Base-by-base conservation (phyloP, 2,888 invertebrate genomes). In the Tenthredo livida region DNA sequence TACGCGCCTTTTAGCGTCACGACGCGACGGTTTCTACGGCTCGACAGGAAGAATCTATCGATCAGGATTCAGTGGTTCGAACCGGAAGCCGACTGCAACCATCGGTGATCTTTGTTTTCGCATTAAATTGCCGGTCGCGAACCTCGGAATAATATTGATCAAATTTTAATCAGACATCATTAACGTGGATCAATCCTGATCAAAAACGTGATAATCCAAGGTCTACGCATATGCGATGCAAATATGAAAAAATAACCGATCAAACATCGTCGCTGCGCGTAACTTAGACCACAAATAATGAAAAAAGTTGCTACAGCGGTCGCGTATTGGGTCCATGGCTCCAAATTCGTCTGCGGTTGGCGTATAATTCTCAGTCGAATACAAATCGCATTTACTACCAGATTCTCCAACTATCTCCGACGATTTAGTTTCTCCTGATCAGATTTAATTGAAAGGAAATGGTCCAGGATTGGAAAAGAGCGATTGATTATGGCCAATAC, bases 261-360 rank as follows among this genome's bases (percentile, higher is more conserved):
- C 61, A 25, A 61, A 61, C 25, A 61, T 61, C 61, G 61, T 61
- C 10, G 29, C 67, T 37, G n/a, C 70, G n/a, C 70, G 33, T 33
- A 21, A 73, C 40, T 12, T 21, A 73, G 43, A 40, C 43, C 73
- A 15, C 43, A 73, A 40, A 21, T n/a, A 40, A 7, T 40, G 3
- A 9, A 43, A 73, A 75, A 15, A 47, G 43, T 29, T 43, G 17
- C 25, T 15, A 15, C 47, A 29, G 70, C n/a, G 37, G 70, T 37
- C 47, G 75, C n/a, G 54, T 50, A 29, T 15, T 17, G 54, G 9
- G 37, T 29, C 25, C 47, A 54, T 25, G 50, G 33, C 54, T 77
- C 77, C 21, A 50, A 77, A 77, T 83, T 43, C 50, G 83, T 83
- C 83, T 83, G 83, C 83, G 83, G 83, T 83, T 33, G 17, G 29